A percentile compares a stretch with the other conserved stretches of the same genome.
These are phyloP conservation scores for Litoditis marina DNA, from an alignment of 2,888 invertebrate genomes.

Conservation along the genomic window DNA sequence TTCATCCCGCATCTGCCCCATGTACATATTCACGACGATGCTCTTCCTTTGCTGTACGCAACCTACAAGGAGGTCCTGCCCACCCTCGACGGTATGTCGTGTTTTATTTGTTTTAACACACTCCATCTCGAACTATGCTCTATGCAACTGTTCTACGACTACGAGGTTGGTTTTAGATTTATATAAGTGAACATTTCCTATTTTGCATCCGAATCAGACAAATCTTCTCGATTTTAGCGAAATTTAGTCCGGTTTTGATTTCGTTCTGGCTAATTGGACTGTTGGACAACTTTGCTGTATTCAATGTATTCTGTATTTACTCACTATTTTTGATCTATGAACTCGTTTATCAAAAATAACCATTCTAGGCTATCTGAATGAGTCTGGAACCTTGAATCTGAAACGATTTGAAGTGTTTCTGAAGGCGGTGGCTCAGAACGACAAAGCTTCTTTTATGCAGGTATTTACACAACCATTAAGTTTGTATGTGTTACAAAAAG, in stretches of 20 bases:
- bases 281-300: too few species aligned
- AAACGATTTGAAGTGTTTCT: constrained; percentile 78
- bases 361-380: constrained; percentile 89
- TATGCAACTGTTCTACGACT: too few species aligned
- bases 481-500: too few species aligned
- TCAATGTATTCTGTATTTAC: too few species aligned
- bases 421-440: constrained; percentile 53
- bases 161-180: too few species aligned
- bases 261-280: too few species aligned
- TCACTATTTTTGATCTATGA: too few species aligned
- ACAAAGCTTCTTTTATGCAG: constrained; percentile 26
- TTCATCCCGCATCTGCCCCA: constrained; percentile 94
- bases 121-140: too few species aligned
- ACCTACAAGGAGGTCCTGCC: constrained; percentile 78
- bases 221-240: too few species aligned
- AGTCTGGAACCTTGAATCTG: constrained; percentile 79
- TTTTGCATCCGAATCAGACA: too few species aligned
- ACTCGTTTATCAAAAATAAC: constrained; percentile 23
- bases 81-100: constrained; percentile 75
- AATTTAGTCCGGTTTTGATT: too few species aligned
- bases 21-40: constrained; percentile 86
- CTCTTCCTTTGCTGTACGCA: constrained; percentile 76
- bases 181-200: too few species aligned
- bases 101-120: background rate
- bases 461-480: background rate